A percentile compares a stretch with the other conserved stretches of the same genome.
These are phyloP conservation scores for Aphaenogaster floridana DNA, from an alignment of 1,140 invertebrate species.

Conservation along the genomic window DNA sequence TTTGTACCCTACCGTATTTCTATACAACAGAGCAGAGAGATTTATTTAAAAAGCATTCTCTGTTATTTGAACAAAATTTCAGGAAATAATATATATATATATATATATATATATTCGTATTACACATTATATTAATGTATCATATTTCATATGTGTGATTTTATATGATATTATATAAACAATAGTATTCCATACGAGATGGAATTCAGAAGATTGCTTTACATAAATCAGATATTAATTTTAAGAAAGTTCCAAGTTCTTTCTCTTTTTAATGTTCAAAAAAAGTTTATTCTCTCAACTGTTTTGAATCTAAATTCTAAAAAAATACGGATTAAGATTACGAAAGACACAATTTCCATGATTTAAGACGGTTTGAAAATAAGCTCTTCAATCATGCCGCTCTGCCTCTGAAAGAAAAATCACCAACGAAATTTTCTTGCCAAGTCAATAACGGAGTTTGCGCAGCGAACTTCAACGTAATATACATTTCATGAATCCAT, in stretches of 20 bases:
- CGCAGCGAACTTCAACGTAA: neutral
- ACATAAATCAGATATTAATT: neutral
- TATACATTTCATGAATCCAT: constrained; percentile 22
- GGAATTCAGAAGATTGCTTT: neutral
- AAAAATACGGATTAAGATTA: neutral
- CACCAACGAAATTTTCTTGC: neutral
- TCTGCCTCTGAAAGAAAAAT: neutral
- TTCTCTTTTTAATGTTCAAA: neutral
- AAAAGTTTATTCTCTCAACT: no score
- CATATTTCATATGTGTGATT: neutral
- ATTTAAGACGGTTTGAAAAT: neutral
- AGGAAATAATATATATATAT: constrained; percentile 4
- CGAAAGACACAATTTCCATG: neutral
- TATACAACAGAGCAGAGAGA: neutral
- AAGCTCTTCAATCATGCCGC: constrained; percentile 1
- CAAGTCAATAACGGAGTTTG: constrained; percentile 18
- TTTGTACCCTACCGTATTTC: neutral
- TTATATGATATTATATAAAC: neutral
- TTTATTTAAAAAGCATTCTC: constrained; percentile 1
- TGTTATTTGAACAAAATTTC: neutral
- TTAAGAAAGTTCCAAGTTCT: neutral
- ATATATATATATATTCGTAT: neutral
- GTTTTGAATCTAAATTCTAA: neutral
- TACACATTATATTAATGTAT: neutral
- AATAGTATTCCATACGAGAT: neutral